These are phyloP conservation scores for Tryphoninae sp. DNA, from an alignment of 2,888 invertebrate species.

Conservation along the genomic window DNA sequence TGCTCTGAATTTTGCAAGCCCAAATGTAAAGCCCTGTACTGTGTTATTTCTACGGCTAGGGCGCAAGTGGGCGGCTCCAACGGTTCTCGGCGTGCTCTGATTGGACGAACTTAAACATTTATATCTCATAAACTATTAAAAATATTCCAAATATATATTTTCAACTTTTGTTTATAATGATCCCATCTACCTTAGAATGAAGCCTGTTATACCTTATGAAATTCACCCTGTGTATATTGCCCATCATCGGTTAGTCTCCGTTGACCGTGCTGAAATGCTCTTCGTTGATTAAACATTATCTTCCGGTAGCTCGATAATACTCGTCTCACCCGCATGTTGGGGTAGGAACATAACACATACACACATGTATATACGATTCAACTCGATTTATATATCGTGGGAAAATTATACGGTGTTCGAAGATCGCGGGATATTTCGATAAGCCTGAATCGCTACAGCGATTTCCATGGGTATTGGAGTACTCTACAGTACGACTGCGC, in stretches of 20 bases:
- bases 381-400: not conserved
- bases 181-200: no score
- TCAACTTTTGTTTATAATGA: no score
- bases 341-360: not conserved
- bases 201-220: no score
- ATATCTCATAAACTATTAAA: no score
- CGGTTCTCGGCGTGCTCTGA: no score
- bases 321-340: conserved; percentile 17
- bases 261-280: conserved; percentile 30
- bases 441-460: conserved; percentile 23
- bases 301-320: conserved; percentile 30
- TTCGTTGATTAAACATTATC: conserved; percentile 44
- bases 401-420: conserved; percentile 20
- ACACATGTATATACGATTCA: not conserved
- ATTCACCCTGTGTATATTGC: no score
- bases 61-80: no score
- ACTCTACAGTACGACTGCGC: conserved; percentile 30
- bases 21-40: no score
- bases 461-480: conserved; percentile 23
- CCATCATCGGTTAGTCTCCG: not conserved
- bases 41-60: no score
- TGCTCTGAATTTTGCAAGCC: no score
- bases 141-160: no score
- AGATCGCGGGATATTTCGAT: conserved; percentile 15
- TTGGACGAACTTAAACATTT: no score